Evolutionary conservation across 2,888 invertebrate genomes (phyloP).

Genomic region (Euplexia lucipara): DNA sequence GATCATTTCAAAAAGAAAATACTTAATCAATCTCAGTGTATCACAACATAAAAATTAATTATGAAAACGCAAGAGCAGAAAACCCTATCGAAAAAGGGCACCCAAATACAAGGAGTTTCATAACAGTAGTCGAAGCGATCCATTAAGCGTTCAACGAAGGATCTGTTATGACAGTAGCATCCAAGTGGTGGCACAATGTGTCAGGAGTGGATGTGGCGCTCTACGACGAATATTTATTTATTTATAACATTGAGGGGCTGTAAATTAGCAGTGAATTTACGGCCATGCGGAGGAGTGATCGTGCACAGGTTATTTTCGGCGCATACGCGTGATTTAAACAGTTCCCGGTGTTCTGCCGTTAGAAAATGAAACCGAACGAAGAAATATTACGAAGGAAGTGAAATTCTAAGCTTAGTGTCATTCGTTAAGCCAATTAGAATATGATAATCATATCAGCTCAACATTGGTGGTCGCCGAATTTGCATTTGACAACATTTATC

Average conservation of each 20-base stretch:
- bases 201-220: conserved; percentile 80
- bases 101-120: conserved; percentile 45
- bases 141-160: conserved; percentile 80
- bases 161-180: conserved; percentile 88
- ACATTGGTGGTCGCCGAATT: conserved; percentile 55
- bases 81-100: conserved; percentile 12
- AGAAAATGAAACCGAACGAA: conserved; percentile 76
- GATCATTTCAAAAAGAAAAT: conserved; percentile 12
- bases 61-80: conserved; percentile 7
- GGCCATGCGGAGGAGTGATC: conserved; percentile 84
- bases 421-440: conserved; percentile 75
- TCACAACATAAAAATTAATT: background rate
- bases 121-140: conserved; percentile 67
- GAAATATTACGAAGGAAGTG: conserved; percentile 74
- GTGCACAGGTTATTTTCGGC: conserved; percentile 87
- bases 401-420: conserved; percentile 69
- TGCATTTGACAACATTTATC: conserved; percentile 54
- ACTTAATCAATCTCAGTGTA: background rate
- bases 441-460: conserved; percentile 62
- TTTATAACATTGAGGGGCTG: conserved; percentile 89
- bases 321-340: conserved; percentile 87
- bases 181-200: conserved; percentile 86
- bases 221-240: conserved; percentile 88
- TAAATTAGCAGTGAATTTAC: conserved; percentile 91
- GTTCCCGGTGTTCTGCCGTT: conserved; percentile 72